Evolutionary conservation across 2,888 invertebrate species (phyloP).

Genomic region (Acanthosepion esculentum): DNA sequence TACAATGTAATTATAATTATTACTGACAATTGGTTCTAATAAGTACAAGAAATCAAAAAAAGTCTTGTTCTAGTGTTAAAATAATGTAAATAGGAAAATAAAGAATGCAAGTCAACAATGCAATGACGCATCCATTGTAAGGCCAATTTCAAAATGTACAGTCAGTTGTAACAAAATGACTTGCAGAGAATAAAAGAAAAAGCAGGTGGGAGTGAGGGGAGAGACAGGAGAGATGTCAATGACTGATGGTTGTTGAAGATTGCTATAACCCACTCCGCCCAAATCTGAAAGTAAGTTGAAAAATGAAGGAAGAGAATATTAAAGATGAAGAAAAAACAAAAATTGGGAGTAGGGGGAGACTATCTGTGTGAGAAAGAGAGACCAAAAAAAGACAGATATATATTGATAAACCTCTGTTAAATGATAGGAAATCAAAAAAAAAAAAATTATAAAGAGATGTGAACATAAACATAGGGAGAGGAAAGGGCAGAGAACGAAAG

Average conservation of each 20-base stretch:
- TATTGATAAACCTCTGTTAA: neutral
- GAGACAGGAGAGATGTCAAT: neutral
- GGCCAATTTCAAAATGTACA: no score
- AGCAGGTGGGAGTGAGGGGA: no score
- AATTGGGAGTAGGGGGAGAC: neutral
- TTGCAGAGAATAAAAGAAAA: no score
- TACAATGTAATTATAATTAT: no score
- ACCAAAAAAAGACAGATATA: neutral
- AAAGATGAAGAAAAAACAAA: neutral
- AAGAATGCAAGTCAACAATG: no score
- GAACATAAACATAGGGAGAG: neutral
- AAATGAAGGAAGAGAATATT: neutral
- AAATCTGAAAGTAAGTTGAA: neutral
- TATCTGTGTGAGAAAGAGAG: neutral
- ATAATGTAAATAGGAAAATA: no score
- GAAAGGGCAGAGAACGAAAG: neutral
- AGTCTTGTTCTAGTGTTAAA: no score
- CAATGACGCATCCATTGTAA: no score
- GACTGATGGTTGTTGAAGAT: neutral
- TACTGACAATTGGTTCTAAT: no score
- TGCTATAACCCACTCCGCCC: no score
- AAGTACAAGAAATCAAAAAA: no score
- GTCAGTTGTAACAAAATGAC: no score
- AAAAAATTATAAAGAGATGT: neutral
- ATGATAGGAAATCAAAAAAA: neutral